These are phyloP conservation scores for Thamnophis elegans DNA, from an alignment of 2,797 vertebrate genomes.

Conservation along the genomic window DNA sequence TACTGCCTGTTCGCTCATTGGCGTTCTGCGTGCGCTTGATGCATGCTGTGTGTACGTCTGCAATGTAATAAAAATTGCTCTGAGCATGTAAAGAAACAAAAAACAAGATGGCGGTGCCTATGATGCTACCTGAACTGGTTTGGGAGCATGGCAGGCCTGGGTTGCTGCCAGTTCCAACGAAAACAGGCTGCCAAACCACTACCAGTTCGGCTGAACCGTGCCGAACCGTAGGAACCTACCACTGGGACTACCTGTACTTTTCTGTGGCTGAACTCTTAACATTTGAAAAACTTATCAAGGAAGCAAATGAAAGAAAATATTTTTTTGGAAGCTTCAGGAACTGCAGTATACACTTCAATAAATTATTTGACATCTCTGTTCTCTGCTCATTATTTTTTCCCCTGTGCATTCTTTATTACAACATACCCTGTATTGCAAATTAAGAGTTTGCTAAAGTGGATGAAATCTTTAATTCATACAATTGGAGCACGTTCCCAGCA, in stretches of 20 bases:
- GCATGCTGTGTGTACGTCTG: too few relatives aligned
- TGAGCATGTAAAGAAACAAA: too few relatives aligned
- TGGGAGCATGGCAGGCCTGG: too few relatives aligned
- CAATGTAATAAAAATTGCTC: too few relatives aligned
- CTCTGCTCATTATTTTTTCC: not conserved
- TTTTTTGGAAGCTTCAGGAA: not conserved
- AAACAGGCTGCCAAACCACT: too few relatives aligned
- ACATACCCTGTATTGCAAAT: constrained; percentile 1
- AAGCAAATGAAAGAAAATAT: not conserved
- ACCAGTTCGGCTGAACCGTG: too few relatives aligned
- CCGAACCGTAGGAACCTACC: too few relatives aligned
- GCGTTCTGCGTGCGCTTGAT: too few relatives aligned
- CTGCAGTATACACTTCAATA: not conserved
- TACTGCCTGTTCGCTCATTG: too few relatives aligned
- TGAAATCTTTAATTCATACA: constrained; percentile 33
- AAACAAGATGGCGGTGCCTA: too few relatives aligned
- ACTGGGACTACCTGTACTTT: not conserved
- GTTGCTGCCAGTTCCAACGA: too few relatives aligned
- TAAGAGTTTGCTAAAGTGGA: not conserved
- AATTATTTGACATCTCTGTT: not conserved
- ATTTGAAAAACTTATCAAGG: not conserved
- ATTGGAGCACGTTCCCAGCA: not conserved
- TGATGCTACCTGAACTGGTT: too few relatives aligned
- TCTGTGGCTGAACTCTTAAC: not conserved
- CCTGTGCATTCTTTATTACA: not conserved